Evolutionary conservation across 2,113 vertebrate species (phyloP).

Genomic region (Syngnathoides biaculeatus): DNA sequence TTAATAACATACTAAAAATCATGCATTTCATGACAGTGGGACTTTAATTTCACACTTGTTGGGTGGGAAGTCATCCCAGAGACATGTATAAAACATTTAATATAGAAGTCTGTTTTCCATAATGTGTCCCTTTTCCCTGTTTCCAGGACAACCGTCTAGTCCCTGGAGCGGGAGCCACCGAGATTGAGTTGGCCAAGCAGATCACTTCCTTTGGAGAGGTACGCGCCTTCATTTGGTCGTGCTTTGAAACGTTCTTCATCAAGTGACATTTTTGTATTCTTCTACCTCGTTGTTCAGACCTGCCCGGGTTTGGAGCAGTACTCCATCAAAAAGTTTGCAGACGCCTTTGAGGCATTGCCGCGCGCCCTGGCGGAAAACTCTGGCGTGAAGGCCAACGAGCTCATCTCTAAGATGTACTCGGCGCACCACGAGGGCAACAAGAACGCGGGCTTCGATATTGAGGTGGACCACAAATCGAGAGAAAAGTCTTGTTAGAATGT

Average conservation of each 20-base stretch:
- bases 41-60: neutral
- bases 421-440: slow-evolving; percentile 93
- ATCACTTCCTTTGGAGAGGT: slow-evolving; percentile 95
- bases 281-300: slow-evolving; percentile 68
- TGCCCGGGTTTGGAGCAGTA: slow-evolving; percentile 96
- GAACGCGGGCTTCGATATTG: slow-evolving; percentile 93
- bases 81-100: neutral
- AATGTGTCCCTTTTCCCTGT: neutral
- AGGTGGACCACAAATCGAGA: slow-evolving; percentile 70
- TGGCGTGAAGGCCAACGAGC: slow-evolving; percentile 89
- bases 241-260: neutral
- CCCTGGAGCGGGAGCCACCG: slow-evolving; percentile 92
- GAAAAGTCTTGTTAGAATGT: no score
- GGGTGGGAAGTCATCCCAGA: neutral
- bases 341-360: slow-evolving; percentile 90
- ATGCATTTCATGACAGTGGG: no score
- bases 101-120: neutral
- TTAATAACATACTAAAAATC: no score
- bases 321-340: slow-evolving; percentile 95
- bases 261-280: neutral
- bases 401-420: slow-evolving; percentile 93
- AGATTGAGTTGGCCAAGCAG: slow-evolving; percentile 92
- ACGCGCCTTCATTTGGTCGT: slow-evolving; percentile 12
- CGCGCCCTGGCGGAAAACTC: slow-evolving; percentile 93
- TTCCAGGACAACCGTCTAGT: slow-evolving; percentile 87